Conservation (phyloP, 2,797 vertebrate species). For the Caiman crocodilus region DNA sequence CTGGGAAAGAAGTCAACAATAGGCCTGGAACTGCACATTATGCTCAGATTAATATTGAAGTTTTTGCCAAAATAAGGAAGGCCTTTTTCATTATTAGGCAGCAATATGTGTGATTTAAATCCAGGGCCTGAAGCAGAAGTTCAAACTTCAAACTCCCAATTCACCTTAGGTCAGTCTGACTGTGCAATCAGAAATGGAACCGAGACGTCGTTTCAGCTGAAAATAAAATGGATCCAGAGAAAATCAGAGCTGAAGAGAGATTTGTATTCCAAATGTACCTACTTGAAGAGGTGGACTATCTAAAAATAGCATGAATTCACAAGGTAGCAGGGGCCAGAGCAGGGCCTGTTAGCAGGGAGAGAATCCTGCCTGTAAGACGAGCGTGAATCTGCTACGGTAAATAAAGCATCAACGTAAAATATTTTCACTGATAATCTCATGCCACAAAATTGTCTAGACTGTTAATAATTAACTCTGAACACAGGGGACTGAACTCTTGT, state of each 20-base stretch:
- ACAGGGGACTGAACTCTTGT: too few species aligned
- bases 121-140: slow-evolving; percentile 60
- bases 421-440: background rate
- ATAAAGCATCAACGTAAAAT: slow-evolving; percentile 4
- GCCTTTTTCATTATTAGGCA: slow-evolving; percentile 38
- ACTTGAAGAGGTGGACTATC: slow-evolving; percentile 17
- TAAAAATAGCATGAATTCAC: slow-evolving; percentile 48
- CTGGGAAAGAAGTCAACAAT: slow-evolving; percentile 77
- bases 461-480: too few species aligned
- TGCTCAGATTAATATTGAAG: slow-evolving; percentile 75
- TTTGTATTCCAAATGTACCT: slow-evolving; percentile 50
- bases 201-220: slow-evolving; percentile 24
- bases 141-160: slow-evolving; percentile 44
- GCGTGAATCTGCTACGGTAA: slow-evolving; percentile 31
- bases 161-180: slow-evolving; percentile 19
- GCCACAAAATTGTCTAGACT: background rate
- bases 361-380: slow-evolving; percentile 15
- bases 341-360: slow-evolving; percentile 21
- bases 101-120: slow-evolving; percentile 46
- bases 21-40: slow-evolving; percentile 68
- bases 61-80: slow-evolving; percentile 54
- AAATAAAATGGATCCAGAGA: slow-evolving; percentile 51
- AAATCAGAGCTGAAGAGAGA: slow-evolving; percentile 17
- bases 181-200: slow-evolving; percentile 19
- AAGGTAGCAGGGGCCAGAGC: slow-evolving; percentile 1